Evolutionary conservation across 2,888 invertebrate genomes (phyloP), one percentile per base, ranked within the genome.

Genomic region (Seira sanloemensis): DNA sequence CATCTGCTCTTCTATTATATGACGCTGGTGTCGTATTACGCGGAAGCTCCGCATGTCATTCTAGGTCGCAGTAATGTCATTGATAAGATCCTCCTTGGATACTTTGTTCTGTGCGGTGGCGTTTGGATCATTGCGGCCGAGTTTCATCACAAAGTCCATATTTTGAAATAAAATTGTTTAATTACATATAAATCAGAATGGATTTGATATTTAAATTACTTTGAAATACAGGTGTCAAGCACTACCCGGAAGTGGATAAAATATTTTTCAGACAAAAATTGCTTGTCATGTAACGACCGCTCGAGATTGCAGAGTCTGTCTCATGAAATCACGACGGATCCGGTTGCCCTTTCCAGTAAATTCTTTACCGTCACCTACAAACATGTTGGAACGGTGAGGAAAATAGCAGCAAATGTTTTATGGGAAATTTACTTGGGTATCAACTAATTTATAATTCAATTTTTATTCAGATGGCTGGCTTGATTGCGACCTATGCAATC

Each of bases 111-210:
- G 7, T 50, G 50, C 16, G 58, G 26, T 19, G 62, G 58, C 12
- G 62, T 66, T 23, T 76, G 75, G 75, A n/a, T 76, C n/a, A 7
- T 66, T 0, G 75, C 66, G 23, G 75, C 75, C 1, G 75, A 76
- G 23, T 76, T 76, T 46, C 75, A 76, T 67, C n/a, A n/a, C n/a
- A n/a, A n/a, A n/a, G n/a, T n/a, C n/a, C n/a, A n/a, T n/a, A n/a
- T n/a, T n/a, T n/a, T n/a, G n/a, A n/a, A n/a, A n/a, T n/a, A n/a
- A n/a, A n/a, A n/a, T n/a, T n/a, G n/a, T n/a, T n/a, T n/a, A n/a
- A n/a, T n/a, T n/a, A n/a, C n/a, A n/a, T n/a, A n/a, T n/a, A n/a
- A n/a, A n/a, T n/a, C n/a, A n/a, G n/a, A n/a, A n/a, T n/a, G n/a
- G n/a, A n/a, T n/a, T n/a, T n/a, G n/a, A n/a, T n/a, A n/a, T n/a